Base-by-base conservation (phyloP, 2,888 invertebrate species). In the Drosophila anomelani region DNA sequence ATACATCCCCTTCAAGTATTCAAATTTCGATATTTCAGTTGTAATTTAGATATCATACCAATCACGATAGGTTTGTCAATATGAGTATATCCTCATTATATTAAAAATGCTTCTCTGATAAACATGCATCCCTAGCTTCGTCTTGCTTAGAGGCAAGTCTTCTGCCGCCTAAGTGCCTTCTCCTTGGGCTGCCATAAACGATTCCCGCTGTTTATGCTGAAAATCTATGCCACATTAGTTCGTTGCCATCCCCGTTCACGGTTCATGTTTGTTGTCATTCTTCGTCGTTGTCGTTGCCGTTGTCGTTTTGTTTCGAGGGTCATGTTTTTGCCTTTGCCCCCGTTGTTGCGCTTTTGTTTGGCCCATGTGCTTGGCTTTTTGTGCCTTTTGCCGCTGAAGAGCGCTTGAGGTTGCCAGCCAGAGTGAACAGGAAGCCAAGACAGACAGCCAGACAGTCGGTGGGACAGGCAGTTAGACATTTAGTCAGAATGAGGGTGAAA, bases 181-280 rank as follows among this genome's bases (percentile, higher is more conserved):
- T 66, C 38, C 55, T 55, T 55, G 29, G 70, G 79, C 69, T 66
- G 46, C 57, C 77, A 77, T 80, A 73, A 88, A 75, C 78, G 83
- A 77, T 87, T 64, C 77, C 59, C 69, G 81, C 89, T 83, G 64
- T 66, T 85, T 78, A 76, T 77, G 88, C 88, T 88, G 71, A 85
- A 85, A 89, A 85, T 89, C 86, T 71, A 89, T 83, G 90, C 83
- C 68, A 83, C 88, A 89, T 85, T 86, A 83, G 87, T 89, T 90
- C 88, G 85, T 85, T 88, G 82, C 88, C 74, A 72, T 76, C 63
- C 77, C 72, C 44, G 66, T 32, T 54, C 41, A 17, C 55, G 56
- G 56, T 59, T 67, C 67, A 54, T 44, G 69, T 49, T 64, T 47
- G 59, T 76, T 70, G 62, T 72, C 75, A 39, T 72, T 70, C 58